phyloP scores from a whole-genome alignment of 2,113 vertebrate genomes.

The Pandion haliaetus region DNA sequence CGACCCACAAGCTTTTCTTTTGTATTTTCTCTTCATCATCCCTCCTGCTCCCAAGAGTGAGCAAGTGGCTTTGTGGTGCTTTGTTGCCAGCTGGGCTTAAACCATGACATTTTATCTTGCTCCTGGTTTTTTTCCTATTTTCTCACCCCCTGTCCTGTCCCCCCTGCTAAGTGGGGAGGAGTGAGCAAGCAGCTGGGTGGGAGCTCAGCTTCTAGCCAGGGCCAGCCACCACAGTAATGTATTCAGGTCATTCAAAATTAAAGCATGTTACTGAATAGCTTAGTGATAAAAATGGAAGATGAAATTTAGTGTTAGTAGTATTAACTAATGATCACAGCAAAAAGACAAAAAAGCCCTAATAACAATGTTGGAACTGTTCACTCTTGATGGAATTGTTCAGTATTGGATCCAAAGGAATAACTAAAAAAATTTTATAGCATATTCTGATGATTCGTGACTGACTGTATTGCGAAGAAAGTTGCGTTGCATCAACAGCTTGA shows the following conservation, averaged over 20 bases:
- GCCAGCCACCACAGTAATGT: background rate
- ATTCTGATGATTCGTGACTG: background rate
- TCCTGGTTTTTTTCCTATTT: background rate
- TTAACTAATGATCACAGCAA: background rate
- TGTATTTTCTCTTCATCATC: no score
- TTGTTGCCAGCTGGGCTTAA: no score
- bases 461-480: background rate
- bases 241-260: background rate
- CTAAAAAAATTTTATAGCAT: background rate
- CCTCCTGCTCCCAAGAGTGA: no score
- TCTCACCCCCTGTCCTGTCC: rapidly evolving
- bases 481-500: background rate
- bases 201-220: background rate
- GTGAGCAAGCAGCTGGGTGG: background rate
- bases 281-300: background rate
- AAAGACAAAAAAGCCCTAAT: background rate
- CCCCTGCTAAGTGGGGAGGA: background rate
- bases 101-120: background rate
- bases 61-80: no score
- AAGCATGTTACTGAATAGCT: background rate
- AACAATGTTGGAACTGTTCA: background rate
- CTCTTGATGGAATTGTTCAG: background rate
- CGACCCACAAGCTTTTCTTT: no score
- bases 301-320: background rate
- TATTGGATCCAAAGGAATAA: background rate